These are phyloP conservation scores for Haliclona indistincta DNA, from an alignment of 37 sponge, comb jelly and placozoan genomes.

Conservation along the genomic window DNA sequence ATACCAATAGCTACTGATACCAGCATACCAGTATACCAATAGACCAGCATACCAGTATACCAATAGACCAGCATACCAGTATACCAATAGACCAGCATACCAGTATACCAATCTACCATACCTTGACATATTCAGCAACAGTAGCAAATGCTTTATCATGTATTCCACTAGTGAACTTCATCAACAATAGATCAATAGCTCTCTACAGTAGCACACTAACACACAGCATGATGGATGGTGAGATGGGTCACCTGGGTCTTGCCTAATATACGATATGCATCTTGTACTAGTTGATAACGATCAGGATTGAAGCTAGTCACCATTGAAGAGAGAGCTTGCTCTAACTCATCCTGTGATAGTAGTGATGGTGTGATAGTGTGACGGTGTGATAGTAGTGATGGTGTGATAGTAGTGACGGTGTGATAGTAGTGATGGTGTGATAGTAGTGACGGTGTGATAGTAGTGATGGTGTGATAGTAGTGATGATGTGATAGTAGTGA, in stretches of 20 bases:
- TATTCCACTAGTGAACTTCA: conserved; percentile 68
- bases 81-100: no score
- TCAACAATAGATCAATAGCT: conserved; percentile 72
- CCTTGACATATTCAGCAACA: conserved; percentile 70
- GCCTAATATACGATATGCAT: conserved; percentile 66
- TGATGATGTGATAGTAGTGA: conserved; percentile 13
- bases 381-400: conserved; percentile 19
- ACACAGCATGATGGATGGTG: neutral
- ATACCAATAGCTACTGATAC: no score
- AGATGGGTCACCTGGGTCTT: conserved; percentile 63
- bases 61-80: no score
- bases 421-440: neutral
- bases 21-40: neutral
- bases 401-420: conserved; percentile 58
- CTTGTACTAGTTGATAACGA: conserved; percentile 63
- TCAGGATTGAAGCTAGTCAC: conserved; percentile 34
- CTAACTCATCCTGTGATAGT: conserved; percentile 43
- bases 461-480: conserved; percentile 51
- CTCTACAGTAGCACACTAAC: conserved; percentile 21
- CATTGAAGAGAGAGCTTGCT: conserved; percentile 42
- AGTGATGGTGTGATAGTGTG: neutral
- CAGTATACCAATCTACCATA: neutral
- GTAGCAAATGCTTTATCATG: conserved; percentile 60
- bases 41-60: no score
- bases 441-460: neutral